Evolutionary conservation across 2,113 vertebrate genomes (phyloP).

Genomic region (Sula dactylatra): DNA sequence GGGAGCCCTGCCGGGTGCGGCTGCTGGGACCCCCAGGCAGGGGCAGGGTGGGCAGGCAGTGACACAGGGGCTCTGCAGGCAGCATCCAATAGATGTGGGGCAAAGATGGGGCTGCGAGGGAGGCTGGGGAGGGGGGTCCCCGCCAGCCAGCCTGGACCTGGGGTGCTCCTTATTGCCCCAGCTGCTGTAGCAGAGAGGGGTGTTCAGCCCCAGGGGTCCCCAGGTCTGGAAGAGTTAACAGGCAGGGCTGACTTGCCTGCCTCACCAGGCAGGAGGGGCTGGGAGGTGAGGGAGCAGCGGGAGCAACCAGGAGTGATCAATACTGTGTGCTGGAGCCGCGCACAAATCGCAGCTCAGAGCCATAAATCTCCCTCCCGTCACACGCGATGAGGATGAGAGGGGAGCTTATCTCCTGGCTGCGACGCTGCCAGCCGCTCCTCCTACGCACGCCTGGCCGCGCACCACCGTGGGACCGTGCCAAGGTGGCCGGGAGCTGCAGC

Average conservation of each 20-base stretch:
- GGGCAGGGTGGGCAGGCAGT: too few relatives aligned
- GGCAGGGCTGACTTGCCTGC: neutral
- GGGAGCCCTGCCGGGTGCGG: too few relatives aligned
- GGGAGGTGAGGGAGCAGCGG: neutral
- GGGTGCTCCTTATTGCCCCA: neutral
- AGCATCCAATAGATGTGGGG: too few relatives aligned
- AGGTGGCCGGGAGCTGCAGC: rapidly evolving
- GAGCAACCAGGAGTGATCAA: conserved; percentile 46
- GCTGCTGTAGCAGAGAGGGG: neutral
- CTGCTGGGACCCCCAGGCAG: too few relatives aligned
- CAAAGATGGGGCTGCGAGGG: too few relatives aligned
- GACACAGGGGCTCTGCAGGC: too few relatives aligned
- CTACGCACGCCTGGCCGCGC: rapidly evolving
- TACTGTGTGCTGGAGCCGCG: neutral
- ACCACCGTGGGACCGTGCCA: rapidly evolving
- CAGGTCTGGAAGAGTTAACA: conserved; percentile 28
- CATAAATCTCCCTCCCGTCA: conserved; percentile 59
- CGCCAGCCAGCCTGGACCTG: neutral
- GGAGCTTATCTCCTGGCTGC: conserved; percentile 38
- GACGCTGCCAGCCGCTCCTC: neutral
- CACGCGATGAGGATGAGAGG: conserved; percentile 6
- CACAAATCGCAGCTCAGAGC: conserved; percentile 40
- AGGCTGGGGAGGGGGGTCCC: too few relatives aligned
- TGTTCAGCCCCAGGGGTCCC: rapidly evolving
- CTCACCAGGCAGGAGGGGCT: neutral